Evolutionary conservation across 2,797 vertebrate species (phyloP).

Genomic region (Carcharodon carcharias): DNA sequence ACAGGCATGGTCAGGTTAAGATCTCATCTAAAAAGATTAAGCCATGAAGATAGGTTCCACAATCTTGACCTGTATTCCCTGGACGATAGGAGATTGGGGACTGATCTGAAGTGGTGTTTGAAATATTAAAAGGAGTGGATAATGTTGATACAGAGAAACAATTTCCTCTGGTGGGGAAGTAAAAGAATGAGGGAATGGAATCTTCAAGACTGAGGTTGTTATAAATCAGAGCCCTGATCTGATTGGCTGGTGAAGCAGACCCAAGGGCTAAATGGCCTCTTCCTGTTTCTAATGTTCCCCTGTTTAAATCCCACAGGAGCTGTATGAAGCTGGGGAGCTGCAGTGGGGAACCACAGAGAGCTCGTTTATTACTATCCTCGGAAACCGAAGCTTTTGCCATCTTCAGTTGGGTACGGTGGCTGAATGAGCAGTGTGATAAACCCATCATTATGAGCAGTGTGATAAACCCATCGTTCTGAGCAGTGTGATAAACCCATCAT

Average conservation of each 20-base stretch:
- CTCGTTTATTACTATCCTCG: slow-evolving; percentile 90
- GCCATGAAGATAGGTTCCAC: too few relatives aligned
- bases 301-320: slow-evolving; percentile 58
- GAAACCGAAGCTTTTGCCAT: slow-evolving; percentile 83
- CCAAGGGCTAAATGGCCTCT: background rate
- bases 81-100: too few relatives aligned
- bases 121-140: too few relatives aligned
- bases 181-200: too few relatives aligned
- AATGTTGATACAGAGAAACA: too few relatives aligned
- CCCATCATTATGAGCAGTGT: too few relatives aligned
- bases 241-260: background rate
- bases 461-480: background rate
- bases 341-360: slow-evolving; percentile 94
- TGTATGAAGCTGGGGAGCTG: slow-evolving; percentile 81
- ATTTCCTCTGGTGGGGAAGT: too few relatives aligned
- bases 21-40: too few relatives aligned
- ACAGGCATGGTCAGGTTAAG: too few relatives aligned
- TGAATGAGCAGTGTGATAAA: background rate
- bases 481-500: background rate
- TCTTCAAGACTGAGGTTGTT: too few relatives aligned
- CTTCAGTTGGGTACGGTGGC: slow-evolving; percentile 74
- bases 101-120: too few relatives aligned
- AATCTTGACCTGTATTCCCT: too few relatives aligned
- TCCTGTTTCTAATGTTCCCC: background rate
- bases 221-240: background rate